Evolutionary conservation across 2,113 vertebrate species (phyloP).

Genomic region (Salvelinus sp.): DNA sequence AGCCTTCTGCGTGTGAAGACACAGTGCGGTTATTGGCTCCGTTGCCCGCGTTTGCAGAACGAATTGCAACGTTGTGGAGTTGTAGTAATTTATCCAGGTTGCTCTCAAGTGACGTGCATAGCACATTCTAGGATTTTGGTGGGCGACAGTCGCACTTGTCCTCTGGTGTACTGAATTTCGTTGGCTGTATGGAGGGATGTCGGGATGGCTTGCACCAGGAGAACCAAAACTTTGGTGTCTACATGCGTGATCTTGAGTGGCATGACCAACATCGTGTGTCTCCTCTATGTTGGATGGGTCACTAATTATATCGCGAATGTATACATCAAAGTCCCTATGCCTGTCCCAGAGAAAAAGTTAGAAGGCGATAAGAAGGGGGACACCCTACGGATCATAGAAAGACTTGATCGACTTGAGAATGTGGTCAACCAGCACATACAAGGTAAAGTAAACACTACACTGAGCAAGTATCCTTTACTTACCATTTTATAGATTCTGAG

Average conservation of each 20-base stretch:
- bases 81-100: constrained; percentile 43
- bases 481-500: too few species aligned
- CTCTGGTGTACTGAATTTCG: constrained; percentile 63
- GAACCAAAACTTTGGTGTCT: constrained; percentile 99
- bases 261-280: constrained; percentile 96
- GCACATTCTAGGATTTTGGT: constrained; percentile 38
- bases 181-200: constrained; percentile 88
- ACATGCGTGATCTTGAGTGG: constrained; percentile 98
- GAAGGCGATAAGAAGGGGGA: constrained; percentile 91
- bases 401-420: constrained; percentile 93
- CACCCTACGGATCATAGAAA: constrained; percentile 92
- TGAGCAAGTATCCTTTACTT: too few species aligned
- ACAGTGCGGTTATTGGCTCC: not conserved
- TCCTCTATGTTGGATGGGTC: constrained; percentile 98
- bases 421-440: constrained; percentile 98
- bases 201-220: constrained; percentile 98
- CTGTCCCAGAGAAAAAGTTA: constrained; percentile 87
- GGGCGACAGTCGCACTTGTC: constrained; percentile 52
- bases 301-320: constrained; percentile 97
- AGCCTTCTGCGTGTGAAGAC: too few species aligned
- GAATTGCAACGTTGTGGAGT: constrained; percentile 36
- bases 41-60: not conserved
- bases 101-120: constrained; percentile 19
- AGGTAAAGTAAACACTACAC: constrained; percentile 73
- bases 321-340: constrained; percentile 92